Base-by-base conservation (phyloP, 2,113 vertebrate species). In the Halcyon malimbica region DNA sequence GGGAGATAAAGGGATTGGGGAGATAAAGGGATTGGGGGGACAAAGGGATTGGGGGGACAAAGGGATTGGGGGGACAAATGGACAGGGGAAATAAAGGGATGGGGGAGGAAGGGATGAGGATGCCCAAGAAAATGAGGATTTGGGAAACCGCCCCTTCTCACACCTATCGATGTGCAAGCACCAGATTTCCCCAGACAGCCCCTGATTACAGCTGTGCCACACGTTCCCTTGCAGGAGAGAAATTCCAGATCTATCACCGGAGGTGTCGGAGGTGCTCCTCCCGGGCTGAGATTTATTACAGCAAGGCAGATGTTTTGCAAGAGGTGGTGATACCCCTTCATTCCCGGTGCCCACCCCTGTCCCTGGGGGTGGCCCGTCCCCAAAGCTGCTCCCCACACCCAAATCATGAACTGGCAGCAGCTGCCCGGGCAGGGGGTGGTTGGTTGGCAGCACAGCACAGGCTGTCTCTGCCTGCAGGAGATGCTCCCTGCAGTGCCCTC, bases 381-480 rank as follows among this genome's bases (percentile, higher is more conserved):
- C 65, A 0, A 0, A 28, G 46, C 85, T 46, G 48, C 63, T 44
- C 59, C 42, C 7, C 50, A 17, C 26, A 9, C 23, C 3, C 6
- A 21, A 13, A 29, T 0, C 2, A 39, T 0, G 18, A 65, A 35
- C 0, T 21, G 37, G 46, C 69, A 46, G 71, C 3, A 3, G 67
- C 83, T 48, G 28, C 90, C 77, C 9, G 1, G 53, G 59, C 77
- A 29, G 77, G 76, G 87, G 44, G 60, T 16, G 37, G 91, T 44
- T 53, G 51, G 50, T 51, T 29, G 67, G 60, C 44, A 50, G 60
- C n/a, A 1, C 1, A 15, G 83, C 81, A 10, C 37, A 3, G 51
- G 46, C 75, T 46, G 56, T 4, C 68, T 26, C 60, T 51, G 83
- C 68, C 76, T 5, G 63, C 87, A 16, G 60, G 51, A 78, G 83